Evolutionary conservation across 2,888 invertebrate genomes (phyloP), one percentile per base, ranked within the genome.

Genomic region (Galerucella nymphaeae): DNA sequence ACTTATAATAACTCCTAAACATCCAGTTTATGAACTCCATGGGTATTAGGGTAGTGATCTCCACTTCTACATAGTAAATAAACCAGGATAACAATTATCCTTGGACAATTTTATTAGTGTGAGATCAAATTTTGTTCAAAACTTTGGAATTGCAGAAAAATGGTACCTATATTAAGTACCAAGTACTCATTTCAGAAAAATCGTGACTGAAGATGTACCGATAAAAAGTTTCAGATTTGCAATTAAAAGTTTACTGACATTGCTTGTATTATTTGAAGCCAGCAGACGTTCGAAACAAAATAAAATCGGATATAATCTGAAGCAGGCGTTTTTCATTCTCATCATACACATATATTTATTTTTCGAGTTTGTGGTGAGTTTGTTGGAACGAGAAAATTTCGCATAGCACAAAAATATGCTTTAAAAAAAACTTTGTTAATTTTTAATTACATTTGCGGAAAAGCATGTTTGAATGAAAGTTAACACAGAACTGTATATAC

Each of bases 381-480:
- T 53, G 53, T 53, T 53, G 18, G 18, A 53, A 53, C 58, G 58
- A 58, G 23, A 58, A 30, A 58, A 30, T 13, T 6, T 10, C 61
- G 61, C 61, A 16, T 42, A 62, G 18, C 20, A 14, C 18, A 42
- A 18, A 42, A 42, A 62, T 41, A 41, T 11, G 5, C 18, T 18
- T 45, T 6, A 20, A 42, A 62, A 58, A 58, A 42, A 62, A 11
- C 11, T 16, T 8, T 18, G 16, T 62, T 62, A 62, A 62, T 62
- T 62, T 62, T 62, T 62, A 62, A 62, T 62, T 62, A 62, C 61
- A 62, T 41, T 62, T 62, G 42, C 42, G 61, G 42, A 62, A 42
- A 10, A 13, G 14, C n/a, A 16, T 41, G 18, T 18, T 18, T 41
- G n/a, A 18, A 41, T 5, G n/a, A 13, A 41, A 3, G 42, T 42